These are phyloP conservation scores for Etheostoma spectabile DNA, from an alignment of 2,113 vertebrate species.

Conservation along the genomic window DNA sequence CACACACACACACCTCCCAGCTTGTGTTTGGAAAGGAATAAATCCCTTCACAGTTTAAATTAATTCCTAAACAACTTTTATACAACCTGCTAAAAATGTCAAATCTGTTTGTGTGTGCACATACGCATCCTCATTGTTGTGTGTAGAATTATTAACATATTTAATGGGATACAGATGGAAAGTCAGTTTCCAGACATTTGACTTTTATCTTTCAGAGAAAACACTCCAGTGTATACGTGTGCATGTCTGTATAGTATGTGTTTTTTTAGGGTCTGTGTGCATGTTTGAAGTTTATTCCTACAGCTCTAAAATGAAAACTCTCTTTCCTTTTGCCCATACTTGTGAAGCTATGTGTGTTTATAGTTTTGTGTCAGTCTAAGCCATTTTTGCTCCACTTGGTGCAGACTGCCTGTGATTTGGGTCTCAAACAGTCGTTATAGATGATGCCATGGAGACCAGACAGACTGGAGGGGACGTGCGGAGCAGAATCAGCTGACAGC, in stretches of 20 bases:
- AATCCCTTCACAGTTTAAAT: constrained; percentile 34
- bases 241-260: not conserved
- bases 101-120: constrained; percentile 13
- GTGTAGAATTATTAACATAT: constrained; percentile 64
- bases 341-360: not conserved
- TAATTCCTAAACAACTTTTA: constrained; percentile 47
- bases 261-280: not conserved
- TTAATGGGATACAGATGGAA: constrained; percentile 77
- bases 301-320: constrained; percentile 13
- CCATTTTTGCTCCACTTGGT: constrained; percentile 1
- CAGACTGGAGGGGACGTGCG: constrained; percentile 26
- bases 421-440: constrained; percentile 23
- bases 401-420: constrained; percentile 34
- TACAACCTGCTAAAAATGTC: constrained; percentile 34
- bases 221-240: constrained; percentile 24
- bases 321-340: not conserved
- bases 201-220: constrained; percentile 61
- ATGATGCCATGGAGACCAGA: constrained; percentile 75
- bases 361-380: constrained; percentile 8
- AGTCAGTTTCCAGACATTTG: constrained; percentile 61
- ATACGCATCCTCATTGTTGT: constrained; percentile 11
- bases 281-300: constrained; percentile 12
- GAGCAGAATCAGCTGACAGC: constrained; percentile 65
- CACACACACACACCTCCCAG: not conserved
- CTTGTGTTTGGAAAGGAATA: constrained; percentile 31